Percentiles rank a stretch among this genome's conserved stretches.
Evolutionary conservation across 2,888 invertebrate species (phyloP).

Genomic region (Oscheius myriophilus): DNA sequence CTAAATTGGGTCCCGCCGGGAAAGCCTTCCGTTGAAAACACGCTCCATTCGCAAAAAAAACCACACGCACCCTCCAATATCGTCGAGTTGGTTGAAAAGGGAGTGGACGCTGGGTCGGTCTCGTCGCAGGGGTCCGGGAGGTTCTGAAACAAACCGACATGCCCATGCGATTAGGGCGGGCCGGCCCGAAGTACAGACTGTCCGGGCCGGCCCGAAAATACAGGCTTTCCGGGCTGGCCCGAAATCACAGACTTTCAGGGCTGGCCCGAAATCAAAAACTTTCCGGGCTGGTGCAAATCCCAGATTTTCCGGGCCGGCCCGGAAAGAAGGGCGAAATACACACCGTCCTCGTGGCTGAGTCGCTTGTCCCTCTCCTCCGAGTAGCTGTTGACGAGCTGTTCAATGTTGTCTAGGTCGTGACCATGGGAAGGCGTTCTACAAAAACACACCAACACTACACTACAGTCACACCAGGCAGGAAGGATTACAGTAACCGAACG

Average conservation of each 20-base stretch:
- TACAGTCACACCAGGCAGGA: constrained; percentile 2
- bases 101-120: constrained; percentile 30
- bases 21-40: not conserved
- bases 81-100: constrained; percentile 31
- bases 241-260: not conserved
- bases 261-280: not conserved
- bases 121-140: not conserved
- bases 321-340: not conserved
- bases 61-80: constrained; percentile 18
- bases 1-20: too few relatives aligned
- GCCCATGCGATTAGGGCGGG: too few relatives aligned
- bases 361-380: constrained; percentile 33
- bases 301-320: not conserved
- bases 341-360: constrained; percentile 33
- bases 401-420: constrained; percentile 36
- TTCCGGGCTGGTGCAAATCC: too few relatives aligned
- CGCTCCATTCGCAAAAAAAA: not conserved
- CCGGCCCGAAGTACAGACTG: not conserved
- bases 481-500: not conserved
- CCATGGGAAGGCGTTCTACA: not conserved
- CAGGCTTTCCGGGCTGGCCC: not conserved
- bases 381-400: constrained; percentile 37
- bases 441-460: not conserved
- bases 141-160: too few relatives aligned
- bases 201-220: constrained; percentile 8